phyloP scores from a whole-genome alignment of 1,140 invertebrate species.

The Scylla paramamosain region DNA sequence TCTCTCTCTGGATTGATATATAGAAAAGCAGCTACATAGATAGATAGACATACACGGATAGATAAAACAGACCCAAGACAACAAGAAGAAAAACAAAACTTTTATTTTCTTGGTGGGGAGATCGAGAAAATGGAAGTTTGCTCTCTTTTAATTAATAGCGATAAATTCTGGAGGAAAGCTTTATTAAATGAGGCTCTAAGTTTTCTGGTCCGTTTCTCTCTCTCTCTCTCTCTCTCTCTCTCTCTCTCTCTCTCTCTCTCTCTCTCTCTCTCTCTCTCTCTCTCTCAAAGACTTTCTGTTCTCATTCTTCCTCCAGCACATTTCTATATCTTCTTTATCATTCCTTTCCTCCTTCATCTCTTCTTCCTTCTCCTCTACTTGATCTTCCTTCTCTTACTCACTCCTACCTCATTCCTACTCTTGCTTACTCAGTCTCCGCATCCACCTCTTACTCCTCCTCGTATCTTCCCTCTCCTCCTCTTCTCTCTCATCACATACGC shows the following conservation, averaged over 20 bases:
- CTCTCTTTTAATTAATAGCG: constrained; percentile 23
- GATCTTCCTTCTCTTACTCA: not conserved
- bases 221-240: constrained; percentile 20
- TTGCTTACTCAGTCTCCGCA: not conserved
- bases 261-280: constrained; percentile 20
- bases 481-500: not conserved
- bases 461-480: not conserved
- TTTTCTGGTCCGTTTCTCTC: not conserved
- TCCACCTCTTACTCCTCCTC: too few species aligned
- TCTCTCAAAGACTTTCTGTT: not conserved
- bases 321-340: not conserved
- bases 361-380: not conserved
- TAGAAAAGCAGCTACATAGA: too few species aligned
- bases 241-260: constrained; percentile 20
- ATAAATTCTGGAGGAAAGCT: constrained; percentile 23
- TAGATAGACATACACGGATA: not conserved
- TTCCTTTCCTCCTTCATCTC: not conserved
- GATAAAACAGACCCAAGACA: not conserved
- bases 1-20: too few species aligned
- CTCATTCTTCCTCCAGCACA: not conserved
- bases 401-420: not conserved
- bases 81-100: not conserved
- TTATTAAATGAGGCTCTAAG: constrained; percentile 1
- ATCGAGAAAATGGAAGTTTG: not conserved
- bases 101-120: not conserved